Base-by-base conservation (phyloP, 2,113 vertebrate genomes). In the Zootoca vivipara region DNA sequence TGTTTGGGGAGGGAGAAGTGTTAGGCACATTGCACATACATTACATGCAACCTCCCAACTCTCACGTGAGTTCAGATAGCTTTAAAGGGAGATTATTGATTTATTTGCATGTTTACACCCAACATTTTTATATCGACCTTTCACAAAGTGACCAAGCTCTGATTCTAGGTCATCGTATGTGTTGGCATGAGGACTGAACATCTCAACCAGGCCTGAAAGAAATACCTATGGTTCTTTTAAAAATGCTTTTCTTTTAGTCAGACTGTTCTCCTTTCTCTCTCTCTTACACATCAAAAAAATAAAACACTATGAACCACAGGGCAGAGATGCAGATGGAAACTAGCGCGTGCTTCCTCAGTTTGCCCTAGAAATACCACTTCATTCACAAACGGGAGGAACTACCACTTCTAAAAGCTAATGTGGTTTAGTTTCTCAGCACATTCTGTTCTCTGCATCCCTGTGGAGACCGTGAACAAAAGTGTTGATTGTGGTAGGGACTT, bases 381-480 rank as follows among this genome's bases (percentile, higher is more conserved):
- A 62, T n/a, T 77, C 80, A 65, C 46, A 56, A 46, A 42, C 28
- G 35, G 70, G 58, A 0, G 0, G 82, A 82, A 35, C 30, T 70
- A 70, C 46, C n/a, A 70, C 75, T 88, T 89, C 74, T 85, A 58
- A 79, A 52, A 10, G 16, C 0, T 7, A 62, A 77, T 35, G 74
- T 65, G 79, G 82, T 74, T 70, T 56, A 28, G 64, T 62, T 78
- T 78, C 52, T 69, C 64, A 35, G 78, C 72, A 28, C 16, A 33
- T n/a, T 67, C 18, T 28, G 13, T 83, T 85, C 86, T 52, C 64
- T 30, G 24, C 0, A 1, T 28, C 52, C 85, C 0, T 0, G 52
- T 79, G 79, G 40, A 78, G 30, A 5, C 72, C 40, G 13, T 15
- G 85, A 83, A 86, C 74, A 72, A 84, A 78, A 22, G n/a, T 89